Conservation (phyloP, 2,113 vertebrate species). For the Dunckerocampus dactyliophorus region DNA sequence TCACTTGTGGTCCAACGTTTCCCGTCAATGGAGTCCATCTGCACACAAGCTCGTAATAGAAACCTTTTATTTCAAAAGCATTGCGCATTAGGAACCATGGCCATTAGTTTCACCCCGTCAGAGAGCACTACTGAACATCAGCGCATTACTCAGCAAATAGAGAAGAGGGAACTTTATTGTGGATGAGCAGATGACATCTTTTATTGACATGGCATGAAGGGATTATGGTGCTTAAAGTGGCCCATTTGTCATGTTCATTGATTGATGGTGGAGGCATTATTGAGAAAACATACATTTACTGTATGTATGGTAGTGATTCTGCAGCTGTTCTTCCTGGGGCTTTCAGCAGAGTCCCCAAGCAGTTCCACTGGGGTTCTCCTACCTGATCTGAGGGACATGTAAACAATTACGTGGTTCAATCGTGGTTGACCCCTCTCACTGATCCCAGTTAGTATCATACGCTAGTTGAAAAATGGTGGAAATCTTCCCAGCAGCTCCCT, state of each 20-base stretch:
- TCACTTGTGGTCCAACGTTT: slow-evolving; percentile 28
- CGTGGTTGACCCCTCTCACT: neutral
- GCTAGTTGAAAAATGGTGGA: neutral
- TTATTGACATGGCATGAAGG: slow-evolving; percentile 29
- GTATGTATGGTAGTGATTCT: neutral
- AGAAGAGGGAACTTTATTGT: slow-evolving; percentile 38
- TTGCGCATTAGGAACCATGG: slow-evolving; percentile 48
- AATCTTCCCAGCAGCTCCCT: neutral
- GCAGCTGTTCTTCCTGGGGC: neutral
- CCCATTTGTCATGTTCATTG: neutral
- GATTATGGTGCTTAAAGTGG: no score
- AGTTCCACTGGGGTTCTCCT: neutral
- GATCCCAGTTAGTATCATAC: neutral
- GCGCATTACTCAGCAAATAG: slow-evolving; percentile 53
- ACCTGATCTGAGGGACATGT: neutral
- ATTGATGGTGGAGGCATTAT: slow-evolving; percentile 17
- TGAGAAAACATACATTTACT: slow-evolving; percentile 8
- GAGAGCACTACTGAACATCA: slow-evolving; percentile 14
- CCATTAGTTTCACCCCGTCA: slow-evolving; percentile 47
- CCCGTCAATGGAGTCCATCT: slow-evolving; percentile 30
- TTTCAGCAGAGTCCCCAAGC: neutral
- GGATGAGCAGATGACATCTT: slow-evolving; percentile 38
- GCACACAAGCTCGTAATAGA: slow-evolving; percentile 26
- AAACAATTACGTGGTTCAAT: neutral
- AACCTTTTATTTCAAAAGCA: slow-evolving; percentile 35